phyloP scores from a whole-genome alignment of 2,113 vertebrate genomes.

The Heterotilapia buettikoferi region DNA sequence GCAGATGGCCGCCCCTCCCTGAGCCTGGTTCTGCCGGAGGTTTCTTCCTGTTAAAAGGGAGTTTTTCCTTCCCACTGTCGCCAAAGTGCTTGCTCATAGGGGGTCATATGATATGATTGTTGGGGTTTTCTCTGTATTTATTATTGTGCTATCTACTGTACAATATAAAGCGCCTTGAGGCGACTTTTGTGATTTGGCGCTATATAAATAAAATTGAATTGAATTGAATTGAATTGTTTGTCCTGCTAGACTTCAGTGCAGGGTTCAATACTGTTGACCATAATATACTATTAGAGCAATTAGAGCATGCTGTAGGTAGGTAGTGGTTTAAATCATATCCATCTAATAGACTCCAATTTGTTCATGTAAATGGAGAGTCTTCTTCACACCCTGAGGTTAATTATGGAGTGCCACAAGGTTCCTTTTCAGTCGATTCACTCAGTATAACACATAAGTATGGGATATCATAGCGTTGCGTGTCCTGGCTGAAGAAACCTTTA shows the following conservation, averaged over 20 bases:
- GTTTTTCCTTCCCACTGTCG: too few species aligned
- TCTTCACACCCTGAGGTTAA: not conserved
- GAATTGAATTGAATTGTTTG: too few species aligned
- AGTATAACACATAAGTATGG: not conserved
- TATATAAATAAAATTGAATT: too few species aligned
- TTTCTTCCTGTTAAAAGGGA: too few species aligned
- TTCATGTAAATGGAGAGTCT: not conserved
- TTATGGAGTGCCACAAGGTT: not conserved
- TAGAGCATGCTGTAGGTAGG: not conserved
- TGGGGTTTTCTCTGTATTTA: too few species aligned
- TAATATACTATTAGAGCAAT: not conserved
- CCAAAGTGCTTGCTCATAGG: too few species aligned
- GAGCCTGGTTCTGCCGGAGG: too few species aligned
- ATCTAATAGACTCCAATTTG: not conserved
- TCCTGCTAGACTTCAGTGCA: not conserved
- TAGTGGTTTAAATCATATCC: not conserved
- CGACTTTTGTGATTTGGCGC: too few species aligned
- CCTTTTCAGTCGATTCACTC: not conserved
- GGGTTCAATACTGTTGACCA: not conserved
- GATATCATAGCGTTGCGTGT: not conserved
- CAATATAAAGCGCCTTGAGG: too few species aligned
- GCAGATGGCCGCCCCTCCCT: too few species aligned
- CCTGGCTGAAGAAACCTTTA: not conserved
- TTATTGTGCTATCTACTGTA: too few species aligned
- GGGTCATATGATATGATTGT: too few species aligned